These are phyloP conservation scores for Oncorhynchus gorbuscha DNA, from an alignment of 2,113 vertebrate genomes.

Conservation along the genomic window DNA sequence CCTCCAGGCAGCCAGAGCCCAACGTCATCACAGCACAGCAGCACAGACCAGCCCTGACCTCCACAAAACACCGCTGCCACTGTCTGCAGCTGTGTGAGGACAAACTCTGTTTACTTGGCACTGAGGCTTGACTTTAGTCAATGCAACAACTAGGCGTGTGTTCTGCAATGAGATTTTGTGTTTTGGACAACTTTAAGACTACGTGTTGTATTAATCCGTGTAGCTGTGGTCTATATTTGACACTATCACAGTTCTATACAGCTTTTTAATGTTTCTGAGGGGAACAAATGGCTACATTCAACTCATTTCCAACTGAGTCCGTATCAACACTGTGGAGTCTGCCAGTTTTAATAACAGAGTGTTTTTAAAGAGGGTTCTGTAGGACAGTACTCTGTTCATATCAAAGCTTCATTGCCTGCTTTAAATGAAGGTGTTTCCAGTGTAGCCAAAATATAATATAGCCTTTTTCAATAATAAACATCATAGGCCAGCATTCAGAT, in stretches of 20 bases:
- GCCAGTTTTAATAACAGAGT: conserved; percentile 51
- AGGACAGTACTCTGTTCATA: conserved; percentile 50
- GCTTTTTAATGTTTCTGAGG: no score
- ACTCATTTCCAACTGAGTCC: background rate
- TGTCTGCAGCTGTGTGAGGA: background rate
- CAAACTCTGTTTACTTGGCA: background rate
- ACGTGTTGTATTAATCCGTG: background rate
- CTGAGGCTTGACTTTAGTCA: background rate
- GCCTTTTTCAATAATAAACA: conserved; percentile 15
- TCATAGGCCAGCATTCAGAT: background rate
- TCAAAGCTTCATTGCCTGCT: conserved; percentile 32
- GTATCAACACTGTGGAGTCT: conserved; percentile 25
- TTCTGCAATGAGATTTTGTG: no score
- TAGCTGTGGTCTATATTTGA: no score
- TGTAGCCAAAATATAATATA: background rate
- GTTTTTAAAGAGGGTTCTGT: conserved; percentile 58
- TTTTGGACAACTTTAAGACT: no score
- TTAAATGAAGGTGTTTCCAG: conserved; percentile 38
- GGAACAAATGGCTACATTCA: no score
- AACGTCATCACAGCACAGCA: background rate
- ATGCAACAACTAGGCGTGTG: no score
- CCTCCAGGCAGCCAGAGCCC: background rate
- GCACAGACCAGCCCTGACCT: background rate
- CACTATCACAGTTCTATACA: no score
- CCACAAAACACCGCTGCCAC: background rate